These are phyloP conservation scores for Procavia capensis DNA, from an alignment of 2,113 vertebrate species.

Conservation along the genomic window DNA sequence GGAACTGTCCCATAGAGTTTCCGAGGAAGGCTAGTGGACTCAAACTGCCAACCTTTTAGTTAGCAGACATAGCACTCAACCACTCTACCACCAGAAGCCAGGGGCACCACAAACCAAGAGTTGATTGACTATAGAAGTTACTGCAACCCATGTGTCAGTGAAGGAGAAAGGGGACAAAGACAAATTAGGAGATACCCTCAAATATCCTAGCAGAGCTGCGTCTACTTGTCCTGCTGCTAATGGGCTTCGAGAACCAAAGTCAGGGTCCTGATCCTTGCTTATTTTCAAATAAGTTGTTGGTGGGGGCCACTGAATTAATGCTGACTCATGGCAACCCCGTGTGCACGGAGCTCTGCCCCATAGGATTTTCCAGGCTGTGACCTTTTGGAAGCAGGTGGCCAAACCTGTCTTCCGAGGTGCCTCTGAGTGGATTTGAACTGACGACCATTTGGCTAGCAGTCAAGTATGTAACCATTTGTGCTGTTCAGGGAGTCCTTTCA, in stretches of 20 bases:
- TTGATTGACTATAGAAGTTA: background rate
- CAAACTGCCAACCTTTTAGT: too few species aligned
- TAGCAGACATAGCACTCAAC: too few species aligned
- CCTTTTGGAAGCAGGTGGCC: background rate
- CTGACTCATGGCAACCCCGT: background rate
- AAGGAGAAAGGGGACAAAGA: background rate
- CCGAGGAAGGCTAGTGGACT: too few species aligned
- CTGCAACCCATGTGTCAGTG: fast-evolving
- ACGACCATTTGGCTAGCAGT: background rate
- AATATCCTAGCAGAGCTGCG: background rate
- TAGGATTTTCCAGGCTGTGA: background rate
- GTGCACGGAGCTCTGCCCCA: background rate
- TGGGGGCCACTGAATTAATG: background rate
- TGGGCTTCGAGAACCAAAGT: background rate
- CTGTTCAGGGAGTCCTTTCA: background rate
- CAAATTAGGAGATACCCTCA: background rate
- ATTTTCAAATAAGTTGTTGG: background rate
- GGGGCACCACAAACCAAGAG: background rate
- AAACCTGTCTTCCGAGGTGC: background rate
- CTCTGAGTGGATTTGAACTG: background rate
- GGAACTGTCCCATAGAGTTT: too few species aligned
- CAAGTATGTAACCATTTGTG: background rate
- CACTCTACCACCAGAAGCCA: too few species aligned
- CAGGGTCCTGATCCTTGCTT: background rate
- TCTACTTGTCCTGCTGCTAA: fast-evolving